Evolutionary conservation across 2,113 vertebrate species (phyloP), one percentile per base, ranked within the genome.

Genomic region (Gymnobelideus leadbeateri): DNA sequence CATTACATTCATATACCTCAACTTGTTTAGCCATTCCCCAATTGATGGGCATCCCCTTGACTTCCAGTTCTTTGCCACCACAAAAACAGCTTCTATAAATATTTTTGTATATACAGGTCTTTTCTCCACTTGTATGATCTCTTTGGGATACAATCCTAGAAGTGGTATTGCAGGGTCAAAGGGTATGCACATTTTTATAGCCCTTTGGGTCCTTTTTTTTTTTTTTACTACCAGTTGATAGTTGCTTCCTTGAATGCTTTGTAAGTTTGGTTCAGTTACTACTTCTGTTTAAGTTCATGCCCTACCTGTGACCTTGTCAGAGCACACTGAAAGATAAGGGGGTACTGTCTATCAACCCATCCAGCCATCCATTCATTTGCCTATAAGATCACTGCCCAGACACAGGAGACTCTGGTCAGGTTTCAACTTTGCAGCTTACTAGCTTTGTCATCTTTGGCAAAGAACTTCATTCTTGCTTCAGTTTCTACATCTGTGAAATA

Each of bases 241-340:
- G 14, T 51, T 89, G 47, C 21, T 91, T 49, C 50, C 52, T 55
- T 49, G 51, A 77, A n/a, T 2, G 4, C 90, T 91, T 77, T 91
- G 31, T 92, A 8, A 84, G 19, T 52, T 52, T n/a, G 31, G 12
- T n/a, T n/a, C 61, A 37, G 37, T n/a, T 77, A n/a, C 37, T 61
- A 31, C 89, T 93, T 91, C 89, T 14, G 25, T 54, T 55, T 93
- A 28, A 28, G 3, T 89, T 51, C 24, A 0, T 93, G 50, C 37
- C 77, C 21, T 95, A 49, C 91, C 14, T n/a, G 49, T 96, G 55
- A 93, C 52, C 55, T 84, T 95, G n/a, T n/a, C 49, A 90, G 57
- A 19, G 51, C 68, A 43, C 19, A 84, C 68, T 84, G 68, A 84
- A 19, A 7, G n/a, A 23, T 84, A 84, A 84, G n/a, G 37, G n/a